Evolutionary conservation across 1,140 invertebrate genomes (phyloP).

Genomic region (silkworm (Bombyx mori)): DNA sequence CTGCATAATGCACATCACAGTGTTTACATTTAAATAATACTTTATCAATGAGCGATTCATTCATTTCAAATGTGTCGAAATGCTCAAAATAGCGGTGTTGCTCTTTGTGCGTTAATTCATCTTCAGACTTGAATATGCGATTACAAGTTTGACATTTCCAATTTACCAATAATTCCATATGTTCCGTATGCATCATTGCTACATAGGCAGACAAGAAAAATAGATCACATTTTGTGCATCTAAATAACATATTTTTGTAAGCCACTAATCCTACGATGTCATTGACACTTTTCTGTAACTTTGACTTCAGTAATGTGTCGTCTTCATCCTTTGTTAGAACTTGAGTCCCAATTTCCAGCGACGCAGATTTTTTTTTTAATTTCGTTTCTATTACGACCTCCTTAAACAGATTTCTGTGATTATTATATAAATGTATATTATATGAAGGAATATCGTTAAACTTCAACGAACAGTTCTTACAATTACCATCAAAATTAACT

Average conservation of each 20-base stretch:
- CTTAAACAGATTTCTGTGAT: neutral
- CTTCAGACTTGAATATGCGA: slow-evolving; percentile 33
- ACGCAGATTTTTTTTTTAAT: neutral
- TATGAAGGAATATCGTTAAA: neutral
- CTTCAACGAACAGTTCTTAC: neutral
- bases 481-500: neutral
- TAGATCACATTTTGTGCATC: slow-evolving; percentile 24
- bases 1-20: slow-evolving; percentile 33
- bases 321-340: neutral
- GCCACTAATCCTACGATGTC: neutral
- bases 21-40: slow-evolving; percentile 38
- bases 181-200: slow-evolving; percentile 32
- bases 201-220: slow-evolving; percentile 31
- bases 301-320: neutral
- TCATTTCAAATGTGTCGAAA: slow-evolving; percentile 26
- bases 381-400: neutral
- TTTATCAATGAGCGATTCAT: slow-evolving; percentile 11
- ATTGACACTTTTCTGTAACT: neutral
- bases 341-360: too few species aligned
- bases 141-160: slow-evolving; percentile 41
- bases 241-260: slow-evolving; percentile 1
- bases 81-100: slow-evolving; percentile 33
- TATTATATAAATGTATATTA: neutral
- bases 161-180: slow-evolving; percentile 30
- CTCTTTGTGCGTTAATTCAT: slow-evolving; percentile 28